A percentile compares a stretch with the other conserved stretches of the same genome.
Evolutionary conservation across 2,888 invertebrate genomes (phyloP).

Genomic region (Pachycephus smyrnensis): DNA sequence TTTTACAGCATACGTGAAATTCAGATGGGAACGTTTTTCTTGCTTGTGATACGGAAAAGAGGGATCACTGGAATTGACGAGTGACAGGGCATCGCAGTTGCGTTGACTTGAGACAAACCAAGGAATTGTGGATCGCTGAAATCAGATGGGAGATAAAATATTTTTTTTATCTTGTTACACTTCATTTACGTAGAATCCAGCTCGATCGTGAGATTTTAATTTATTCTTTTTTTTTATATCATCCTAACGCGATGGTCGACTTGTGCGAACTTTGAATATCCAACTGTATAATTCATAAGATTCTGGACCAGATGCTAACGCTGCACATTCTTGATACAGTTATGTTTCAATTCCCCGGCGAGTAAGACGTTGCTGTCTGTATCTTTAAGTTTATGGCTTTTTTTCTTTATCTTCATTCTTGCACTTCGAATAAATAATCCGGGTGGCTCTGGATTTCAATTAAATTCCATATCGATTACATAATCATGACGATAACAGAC

Average conservation of each 20-base stretch:
- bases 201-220: background rate
- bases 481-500: no score
- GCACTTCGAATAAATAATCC: background rate
- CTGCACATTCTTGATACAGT: background rate
- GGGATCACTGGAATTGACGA: background rate
- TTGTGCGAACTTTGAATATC: background rate
- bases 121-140: background rate
- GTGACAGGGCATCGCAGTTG: background rate
- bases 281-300: background rate
- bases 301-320: background rate
- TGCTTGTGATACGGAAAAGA: background rate
- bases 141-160: background rate
- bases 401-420: background rate
- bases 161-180: background rate
- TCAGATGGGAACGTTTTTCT: background rate
- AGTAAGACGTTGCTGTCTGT: background rate
- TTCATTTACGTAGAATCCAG: background rate
- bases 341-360: background rate
- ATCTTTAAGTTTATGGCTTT: background rate
- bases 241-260: background rate
- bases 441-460: background rate
- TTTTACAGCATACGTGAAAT: background rate
- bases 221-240: background rate
- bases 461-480: background rate
- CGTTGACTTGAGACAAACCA: background rate